phyloP scores from a whole-genome alignment of 2,797 vertebrate genomes.

The Bradypus variegatus region DNA sequence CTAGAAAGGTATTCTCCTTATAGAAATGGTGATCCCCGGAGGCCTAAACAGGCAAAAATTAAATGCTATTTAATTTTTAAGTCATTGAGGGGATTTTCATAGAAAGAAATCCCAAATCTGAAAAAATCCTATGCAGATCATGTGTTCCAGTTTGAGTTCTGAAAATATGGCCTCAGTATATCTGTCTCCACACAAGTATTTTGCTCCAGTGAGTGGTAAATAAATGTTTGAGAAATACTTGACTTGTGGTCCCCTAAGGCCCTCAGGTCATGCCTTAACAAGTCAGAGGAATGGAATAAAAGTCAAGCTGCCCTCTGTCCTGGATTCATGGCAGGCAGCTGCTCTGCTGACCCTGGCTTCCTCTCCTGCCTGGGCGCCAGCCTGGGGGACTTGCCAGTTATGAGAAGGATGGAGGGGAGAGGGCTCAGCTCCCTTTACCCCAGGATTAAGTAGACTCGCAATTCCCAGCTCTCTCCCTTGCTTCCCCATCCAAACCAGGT shows the following conservation, averaged over 20 bases:
- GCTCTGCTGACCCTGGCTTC: background rate
- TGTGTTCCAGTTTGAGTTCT: background rate
- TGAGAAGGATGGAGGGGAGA: background rate
- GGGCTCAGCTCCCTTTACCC: background rate
- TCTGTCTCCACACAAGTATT: background rate
- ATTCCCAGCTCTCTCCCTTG: background rate
- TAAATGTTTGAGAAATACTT: conserved; percentile 44
- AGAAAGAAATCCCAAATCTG: background rate
- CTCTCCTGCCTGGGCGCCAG: background rate
- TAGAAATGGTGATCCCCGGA: background rate
- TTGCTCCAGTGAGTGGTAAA: conserved; percentile 39
- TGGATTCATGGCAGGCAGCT: conserved; percentile 1
- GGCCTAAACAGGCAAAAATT: background rate
- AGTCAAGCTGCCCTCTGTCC: conserved; percentile 39
- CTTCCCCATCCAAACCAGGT: background rate
- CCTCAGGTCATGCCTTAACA: conserved; percentile 27
- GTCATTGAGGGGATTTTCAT: background rate
- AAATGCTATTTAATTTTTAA: background rate
- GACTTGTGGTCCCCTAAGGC: background rate
- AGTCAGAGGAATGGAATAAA: conserved; percentile 23
- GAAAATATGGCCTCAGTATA: background rate
- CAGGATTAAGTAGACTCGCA: background rate
- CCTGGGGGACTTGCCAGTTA: background rate
- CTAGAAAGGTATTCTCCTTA: background rate
- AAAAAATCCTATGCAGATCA: background rate